Percentiles rank a stretch among this genome's conserved stretches.
Evolutionary conservation across 2,113 vertebrate species (phyloP).

Genomic region (Micronisus gabar): DNA sequence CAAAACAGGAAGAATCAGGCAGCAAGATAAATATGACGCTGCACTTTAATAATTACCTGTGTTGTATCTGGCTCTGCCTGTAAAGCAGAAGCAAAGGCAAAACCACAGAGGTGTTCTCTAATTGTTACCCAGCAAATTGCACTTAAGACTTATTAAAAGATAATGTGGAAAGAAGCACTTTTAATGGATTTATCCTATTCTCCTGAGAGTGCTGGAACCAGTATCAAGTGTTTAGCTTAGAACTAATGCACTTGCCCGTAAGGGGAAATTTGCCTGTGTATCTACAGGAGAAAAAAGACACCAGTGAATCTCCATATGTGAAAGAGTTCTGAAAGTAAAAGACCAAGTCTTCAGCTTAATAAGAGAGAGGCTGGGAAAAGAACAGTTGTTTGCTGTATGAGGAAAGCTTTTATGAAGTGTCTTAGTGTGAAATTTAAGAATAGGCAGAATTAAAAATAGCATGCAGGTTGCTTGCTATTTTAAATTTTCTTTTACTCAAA

Average conservation of each 20-base stretch:
- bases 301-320: not conserved
- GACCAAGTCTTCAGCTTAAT: not conserved
- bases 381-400: not conserved
- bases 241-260: not conserved
- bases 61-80: not conserved
- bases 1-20: not conserved
- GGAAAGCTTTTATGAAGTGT: not conserved
- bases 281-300: not conserved
- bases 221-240: not conserved
- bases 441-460: not conserved
- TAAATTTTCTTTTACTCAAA: not conserved
- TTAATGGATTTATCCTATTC: not conserved
- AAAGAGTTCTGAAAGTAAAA: not conserved
- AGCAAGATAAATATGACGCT: not conserved
- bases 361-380: not conserved
- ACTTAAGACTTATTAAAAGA: not conserved
- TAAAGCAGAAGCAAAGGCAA: not conserved
- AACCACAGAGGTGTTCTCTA: not conserved
- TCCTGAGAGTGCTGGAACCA: not conserved
- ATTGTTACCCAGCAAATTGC: not conserved
- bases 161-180: not conserved
- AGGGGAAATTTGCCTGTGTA: not conserved
- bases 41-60: not conserved
- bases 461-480: not conserved
- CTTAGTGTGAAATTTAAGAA: not conserved